phyloP scores from a whole-genome alignment of 2,797 vertebrate genomes.

The Chelon auratus region DNA sequence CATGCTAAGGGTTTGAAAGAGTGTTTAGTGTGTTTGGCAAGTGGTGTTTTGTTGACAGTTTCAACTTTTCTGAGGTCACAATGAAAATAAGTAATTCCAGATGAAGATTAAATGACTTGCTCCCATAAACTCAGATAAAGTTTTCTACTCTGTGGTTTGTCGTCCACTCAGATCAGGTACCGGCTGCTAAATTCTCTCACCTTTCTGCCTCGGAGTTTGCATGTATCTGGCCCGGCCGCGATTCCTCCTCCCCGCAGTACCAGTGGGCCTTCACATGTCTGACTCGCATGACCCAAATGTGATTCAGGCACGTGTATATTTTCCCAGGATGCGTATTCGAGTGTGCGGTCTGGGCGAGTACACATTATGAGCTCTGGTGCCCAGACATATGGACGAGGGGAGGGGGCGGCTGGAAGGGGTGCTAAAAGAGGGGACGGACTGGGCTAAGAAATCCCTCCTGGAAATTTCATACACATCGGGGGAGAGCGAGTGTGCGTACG shows the following conservation, averaged over 20 bases:
- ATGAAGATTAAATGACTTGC: constrained; percentile 16
- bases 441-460: constrained; percentile 62
- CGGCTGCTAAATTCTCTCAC: constrained; percentile 37
- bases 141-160: constrained; percentile 17
- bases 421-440: constrained; percentile 48
- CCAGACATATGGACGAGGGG: constrained; percentile 54
- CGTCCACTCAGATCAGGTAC: constrained; percentile 7
- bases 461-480: constrained; percentile 58
- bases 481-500: constrained; percentile 18
- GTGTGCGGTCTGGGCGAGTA: constrained; percentile 13
- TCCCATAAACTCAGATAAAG: constrained; percentile 20
- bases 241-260: constrained; percentile 42
- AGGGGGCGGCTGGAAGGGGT: constrained; percentile 1
- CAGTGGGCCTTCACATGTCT: constrained; percentile 66
- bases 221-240: constrained; percentile 19
- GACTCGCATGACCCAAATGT: constrained; percentile 67
- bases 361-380: constrained; percentile 44
- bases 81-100: constrained; percentile 14
- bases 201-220: constrained; percentile 12
- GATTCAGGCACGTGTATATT: constrained; percentile 73
- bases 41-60: constrained; percentile 2
- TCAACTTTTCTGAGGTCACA: constrained; percentile 18
- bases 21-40: constrained; percentile 1
- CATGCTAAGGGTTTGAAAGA: constrained; percentile 32
- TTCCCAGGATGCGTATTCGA: constrained; percentile 50